Evolutionary conservation across 1,140 invertebrate species (phyloP), one percentile per base, ranked within the genome.

Genomic region (Bombus impatiens): DNA sequence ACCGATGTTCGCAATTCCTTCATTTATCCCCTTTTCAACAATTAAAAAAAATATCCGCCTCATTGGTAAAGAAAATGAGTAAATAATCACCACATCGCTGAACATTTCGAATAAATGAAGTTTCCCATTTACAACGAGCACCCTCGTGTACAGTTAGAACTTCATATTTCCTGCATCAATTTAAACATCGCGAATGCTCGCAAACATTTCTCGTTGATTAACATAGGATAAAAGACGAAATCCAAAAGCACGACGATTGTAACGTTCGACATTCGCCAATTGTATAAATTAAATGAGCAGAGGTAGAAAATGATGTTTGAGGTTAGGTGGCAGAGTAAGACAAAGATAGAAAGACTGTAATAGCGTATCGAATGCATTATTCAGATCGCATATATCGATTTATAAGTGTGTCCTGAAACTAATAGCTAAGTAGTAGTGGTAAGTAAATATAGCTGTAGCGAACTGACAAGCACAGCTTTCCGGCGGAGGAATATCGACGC

Each of bases 351-450:
- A 18, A 28, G 53, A 25, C 18, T 10, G 15, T 37, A 47, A 40
- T 53, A 81, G 18, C 44, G 18, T 40, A 57, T 40, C 44, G 18
- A 57, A 57, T 71, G 68, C 47, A 75, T 82, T 82, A 82, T 82
- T 76, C 71, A 76, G 25, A 65, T 65, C 71, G n/a, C 25, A 40
- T 82, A 59, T 13, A 82, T 82, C 57, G 81, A 65, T 76, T 82
- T 28, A 76, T 3, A 32, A 37, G 53, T n/a, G 71, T 59, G 62
- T 76, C 65, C 53, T 25, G 53, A 72, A 62, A n/a, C 22, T 13
- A 4, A 57, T 22, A 22, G 47, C 18, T 53, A 53, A 53, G 47
- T 53, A 22, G 47, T 53, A 53, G 18, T 53, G 47, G 47, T 53
- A 8, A 22, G 40, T 76, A 82, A 82, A 82, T 82, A 82, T 82